Base-by-base conservation (phyloP, 2,888 invertebrate genomes). In the Leucania comma region DNA sequence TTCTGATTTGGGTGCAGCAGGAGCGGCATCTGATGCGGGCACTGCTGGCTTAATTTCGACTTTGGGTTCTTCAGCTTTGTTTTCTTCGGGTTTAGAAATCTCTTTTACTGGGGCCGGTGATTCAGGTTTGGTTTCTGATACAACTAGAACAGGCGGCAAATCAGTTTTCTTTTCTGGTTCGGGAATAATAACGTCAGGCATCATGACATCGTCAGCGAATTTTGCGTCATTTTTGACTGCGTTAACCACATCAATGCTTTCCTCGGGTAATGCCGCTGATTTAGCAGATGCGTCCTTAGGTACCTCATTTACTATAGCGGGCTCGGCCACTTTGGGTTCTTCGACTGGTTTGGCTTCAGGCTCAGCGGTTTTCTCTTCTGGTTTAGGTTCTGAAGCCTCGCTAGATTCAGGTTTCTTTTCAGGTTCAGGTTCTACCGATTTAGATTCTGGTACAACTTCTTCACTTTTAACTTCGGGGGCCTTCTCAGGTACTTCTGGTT, bases 191-290 rank as follows among this genome's bases (percentile, higher is more conserved):
- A 88, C 90, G 46, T 90, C 89, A 8, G 89, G 86, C 61, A 92
- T 90, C n/a, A 91, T 81, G 10, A 90, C 86, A 73, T 95, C 92
- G 85, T 96, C 93, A 81, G 94, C 94, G 14, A 94, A 78, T 48
- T 92, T 90, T 64, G 92, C 92, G 29, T 90, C 85, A 75, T 85
- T 85, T 71, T 93, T 93, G 20, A 91, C 85, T 46, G 93, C 92
- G 64, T 87, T 91, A 1, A 93, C 90, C 29, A 94, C 89, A 80
- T 94, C 94, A 60, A 93, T 92, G 10, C 86, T 69, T 75, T 90
- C 91, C 29, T 90, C 90, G 60, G 87, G 86, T 67, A 84, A 78
- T 66, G 83, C 88, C 35, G 82, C 78, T 63, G 92, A 87, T 77
- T 94, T 94, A 32, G 90, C 86, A 48, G 85, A 76, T 29, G 86